These are phyloP conservation scores for Isurus oxyrinchus DNA, from an alignment of 2,113 vertebrate genomes.

Conservation along the genomic window DNA sequence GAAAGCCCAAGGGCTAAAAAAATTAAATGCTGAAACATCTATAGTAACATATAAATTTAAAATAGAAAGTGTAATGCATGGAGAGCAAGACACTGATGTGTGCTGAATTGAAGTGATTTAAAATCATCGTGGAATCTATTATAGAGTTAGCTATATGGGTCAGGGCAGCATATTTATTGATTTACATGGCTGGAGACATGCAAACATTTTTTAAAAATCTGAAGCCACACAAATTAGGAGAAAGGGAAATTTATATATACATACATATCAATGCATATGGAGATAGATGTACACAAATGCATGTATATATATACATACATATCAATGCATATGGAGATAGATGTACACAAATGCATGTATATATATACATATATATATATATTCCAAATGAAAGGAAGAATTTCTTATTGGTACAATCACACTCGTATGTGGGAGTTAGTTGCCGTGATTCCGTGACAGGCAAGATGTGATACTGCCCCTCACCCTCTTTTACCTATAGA, in stretches of 20 bases:
- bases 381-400: background rate
- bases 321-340: background rate
- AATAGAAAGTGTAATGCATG: background rate
- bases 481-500: background rate
- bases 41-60: background rate
- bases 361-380: too few species aligned
- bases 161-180: background rate
- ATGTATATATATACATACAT: background rate
- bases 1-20: background rate
- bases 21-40: background rate
- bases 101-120: background rate
- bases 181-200: background rate
- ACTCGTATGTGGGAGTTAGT: background rate
- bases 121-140: background rate
- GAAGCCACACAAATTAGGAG: background rate
- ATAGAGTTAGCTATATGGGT: background rate
- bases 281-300: background rate
- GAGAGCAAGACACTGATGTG: background rate
- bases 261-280: background rate
- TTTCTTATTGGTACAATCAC: background rate
- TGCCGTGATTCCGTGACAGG: background rate
- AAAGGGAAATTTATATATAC: background rate
- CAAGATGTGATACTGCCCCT: background rate
- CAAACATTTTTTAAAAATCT: background rate
- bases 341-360: background rate